Percentiles rank a stretch among this genome's conserved stretches.
Evolutionary conservation across 2,113 vertebrate species (phyloP).

Genomic region (Dolichotis patagonum): DNA sequence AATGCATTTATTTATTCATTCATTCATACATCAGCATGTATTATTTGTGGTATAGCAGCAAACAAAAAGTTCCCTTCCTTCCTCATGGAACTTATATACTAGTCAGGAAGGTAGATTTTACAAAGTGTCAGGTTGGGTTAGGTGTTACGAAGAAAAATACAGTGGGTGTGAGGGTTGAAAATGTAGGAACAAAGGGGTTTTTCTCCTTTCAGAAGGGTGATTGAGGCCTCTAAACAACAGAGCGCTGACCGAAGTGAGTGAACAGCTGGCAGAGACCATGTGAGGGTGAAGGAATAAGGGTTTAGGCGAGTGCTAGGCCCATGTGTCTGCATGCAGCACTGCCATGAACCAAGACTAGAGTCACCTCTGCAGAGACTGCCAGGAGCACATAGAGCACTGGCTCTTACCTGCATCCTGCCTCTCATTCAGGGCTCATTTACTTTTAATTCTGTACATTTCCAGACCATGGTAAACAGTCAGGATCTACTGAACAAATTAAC

Average conservation of each 20-base stretch:
- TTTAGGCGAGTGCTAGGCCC: neutral
- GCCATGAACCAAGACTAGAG: neutral
- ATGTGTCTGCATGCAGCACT: neutral
- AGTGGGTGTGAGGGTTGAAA: neutral
- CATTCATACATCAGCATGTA: neutral
- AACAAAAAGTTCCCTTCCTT: neutral
- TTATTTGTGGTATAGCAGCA: neutral
- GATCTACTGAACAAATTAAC: neutral
- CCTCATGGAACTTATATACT: neutral
- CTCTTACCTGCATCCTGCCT: neutral
- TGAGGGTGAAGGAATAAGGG: neutral
- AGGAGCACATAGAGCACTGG: neutral
- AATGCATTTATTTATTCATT: neutral
- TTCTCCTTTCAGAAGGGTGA: neutral
- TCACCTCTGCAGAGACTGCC: neutral
- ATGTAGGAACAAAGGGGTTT: neutral
- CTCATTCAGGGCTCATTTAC: neutral
- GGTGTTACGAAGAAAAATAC: neutral
- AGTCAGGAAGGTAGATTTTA: neutral
- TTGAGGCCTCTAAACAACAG: neutral
- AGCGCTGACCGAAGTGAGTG: neutral
- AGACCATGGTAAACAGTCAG: neutral
- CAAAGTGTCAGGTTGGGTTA: neutral
- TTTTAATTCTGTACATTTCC: neutral
- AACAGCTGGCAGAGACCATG: neutral